These are phyloP conservation scores for Aptenodytes forsteri DNA, from an alignment of 2,113 vertebrate species.

Conservation along the genomic window DNA sequence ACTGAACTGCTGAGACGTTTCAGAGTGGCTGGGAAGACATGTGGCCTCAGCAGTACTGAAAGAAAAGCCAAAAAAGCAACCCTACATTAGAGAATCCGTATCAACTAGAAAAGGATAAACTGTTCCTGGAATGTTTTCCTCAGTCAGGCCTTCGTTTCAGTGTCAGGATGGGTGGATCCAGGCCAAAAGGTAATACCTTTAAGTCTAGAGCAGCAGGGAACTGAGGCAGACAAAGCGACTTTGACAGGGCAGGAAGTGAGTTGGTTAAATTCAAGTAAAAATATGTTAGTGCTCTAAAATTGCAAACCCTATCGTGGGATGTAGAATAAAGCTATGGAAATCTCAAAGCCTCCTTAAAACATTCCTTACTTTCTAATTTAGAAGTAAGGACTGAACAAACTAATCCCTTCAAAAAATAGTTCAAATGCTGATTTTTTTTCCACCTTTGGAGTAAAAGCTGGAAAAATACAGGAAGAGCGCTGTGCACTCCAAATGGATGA, in stretches of 20 bases:
- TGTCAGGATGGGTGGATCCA: not conserved
- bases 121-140: conserved; percentile 4
- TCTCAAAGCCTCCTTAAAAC: not conserved
- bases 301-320: not conserved
- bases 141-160: not conserved
- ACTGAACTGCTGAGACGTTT: not conserved
- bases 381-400: not conserved
- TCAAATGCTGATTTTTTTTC: not conserved
- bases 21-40: not conserved
- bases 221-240: not conserved
- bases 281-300: not conserved
- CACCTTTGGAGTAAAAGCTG: conserved; percentile 6
- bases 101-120: not conserved
- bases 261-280: not conserved
- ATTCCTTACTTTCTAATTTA: not conserved
- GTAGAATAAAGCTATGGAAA: not conserved
- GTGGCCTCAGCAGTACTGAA: not conserved
- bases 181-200: not conserved
- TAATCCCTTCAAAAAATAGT: not conserved
- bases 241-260: not conserved
- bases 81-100: not conserved
- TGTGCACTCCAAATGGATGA: not conserved
- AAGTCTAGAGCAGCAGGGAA: not conserved
- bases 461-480: conserved; percentile 2
- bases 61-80: not conserved